Conservation (phyloP, 2,888 invertebrate species). For the Thecocarcelia acutangulata region DNA sequence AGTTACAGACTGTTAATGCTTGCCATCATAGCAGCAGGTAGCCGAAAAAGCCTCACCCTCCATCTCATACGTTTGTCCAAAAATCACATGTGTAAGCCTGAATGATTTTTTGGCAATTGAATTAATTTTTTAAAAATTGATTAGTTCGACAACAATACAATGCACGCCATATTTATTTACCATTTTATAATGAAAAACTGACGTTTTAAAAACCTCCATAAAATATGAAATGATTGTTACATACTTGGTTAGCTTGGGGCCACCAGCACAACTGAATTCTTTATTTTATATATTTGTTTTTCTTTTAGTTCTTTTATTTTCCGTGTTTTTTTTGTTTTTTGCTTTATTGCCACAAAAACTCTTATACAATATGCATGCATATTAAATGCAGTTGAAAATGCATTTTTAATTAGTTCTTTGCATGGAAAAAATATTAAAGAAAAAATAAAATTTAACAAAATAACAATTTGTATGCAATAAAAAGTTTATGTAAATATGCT, state of each 20-base stretch:
- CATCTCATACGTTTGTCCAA: background rate
- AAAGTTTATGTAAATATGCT: conserved; percentile 31
- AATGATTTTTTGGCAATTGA: conserved; percentile 80
- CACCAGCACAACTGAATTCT: conserved; percentile 30
- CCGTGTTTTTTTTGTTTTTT: too few species aligned
- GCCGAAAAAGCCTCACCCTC: background rate
- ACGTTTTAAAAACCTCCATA: background rate
- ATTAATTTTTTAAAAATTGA: conserved; percentile 81
- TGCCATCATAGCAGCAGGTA: conserved; percentile 21
- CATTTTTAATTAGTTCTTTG: conserved; percentile 66
- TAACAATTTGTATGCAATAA: conserved; percentile 15
- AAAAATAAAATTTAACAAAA: conserved; percentile 26
- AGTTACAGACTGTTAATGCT: conserved; percentile 44
- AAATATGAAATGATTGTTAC: background rate
- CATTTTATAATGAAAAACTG: conserved; percentile 54
- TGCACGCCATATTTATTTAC: conserved; percentile 64
- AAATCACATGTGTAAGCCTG: conserved; percentile 73
- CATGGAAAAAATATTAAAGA: conserved; percentile 48
- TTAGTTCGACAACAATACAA: conserved; percentile 73
- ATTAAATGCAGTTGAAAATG: conserved; percentile 64
- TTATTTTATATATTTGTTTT: conserved; percentile 37
- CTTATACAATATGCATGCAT: conserved; percentile 68
- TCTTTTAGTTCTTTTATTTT: conserved; percentile 45
- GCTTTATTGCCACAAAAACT: conserved; percentile 17
- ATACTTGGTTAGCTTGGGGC: conserved; percentile 53